Percentiles rank a stretch among this genome's conserved stretches.
Evolutionary conservation across 2,113 vertebrate species (phyloP).

Genomic region (Egretta garzetta): DNA sequence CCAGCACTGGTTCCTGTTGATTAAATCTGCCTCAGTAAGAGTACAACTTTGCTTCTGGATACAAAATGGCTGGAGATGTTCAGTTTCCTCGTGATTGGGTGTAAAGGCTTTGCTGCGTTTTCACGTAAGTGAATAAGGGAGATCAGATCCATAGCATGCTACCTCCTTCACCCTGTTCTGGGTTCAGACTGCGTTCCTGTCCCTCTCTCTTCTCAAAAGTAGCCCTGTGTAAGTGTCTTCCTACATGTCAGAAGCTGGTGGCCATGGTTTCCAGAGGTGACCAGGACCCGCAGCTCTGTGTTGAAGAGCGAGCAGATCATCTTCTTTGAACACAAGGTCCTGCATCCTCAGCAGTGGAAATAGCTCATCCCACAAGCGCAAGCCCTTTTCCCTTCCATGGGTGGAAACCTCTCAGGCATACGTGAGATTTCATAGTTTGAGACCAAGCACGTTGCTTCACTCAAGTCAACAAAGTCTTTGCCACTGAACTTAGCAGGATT

Average conservation of each 20-base stretch:
- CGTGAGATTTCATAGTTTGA: rapidly evolving
- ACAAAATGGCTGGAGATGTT: not conserved
- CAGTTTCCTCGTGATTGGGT: not conserved
- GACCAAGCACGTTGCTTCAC: rapidly evolving
- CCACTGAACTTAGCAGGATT: not conserved
- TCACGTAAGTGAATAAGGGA: not conserved
- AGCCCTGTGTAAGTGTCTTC: not conserved
- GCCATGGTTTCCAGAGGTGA: not conserved
- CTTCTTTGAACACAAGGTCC: not conserved
- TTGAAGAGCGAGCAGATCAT: not conserved
- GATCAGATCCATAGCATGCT: not conserved
- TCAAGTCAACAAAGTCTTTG: rapidly evolving
- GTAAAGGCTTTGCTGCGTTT: not conserved
- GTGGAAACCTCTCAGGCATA: not conserved
- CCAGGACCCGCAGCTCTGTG: rapidly evolving
- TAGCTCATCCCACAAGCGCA: not conserved
- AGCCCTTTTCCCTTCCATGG: not conserved
- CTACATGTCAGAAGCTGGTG: rapidly evolving
- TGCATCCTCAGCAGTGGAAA: not conserved
- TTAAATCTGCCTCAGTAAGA: constrained; percentile 50
- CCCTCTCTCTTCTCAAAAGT: not conserved
- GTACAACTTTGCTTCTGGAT: not conserved
- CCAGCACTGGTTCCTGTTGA: constrained; percentile 59
- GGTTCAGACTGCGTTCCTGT: not conserved
- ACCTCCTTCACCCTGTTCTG: not conserved